These are phyloP conservation scores for Leptodirus hochenwartii DNA, from an alignment of 2,888 invertebrate genomes.

Conservation along the genomic window DNA sequence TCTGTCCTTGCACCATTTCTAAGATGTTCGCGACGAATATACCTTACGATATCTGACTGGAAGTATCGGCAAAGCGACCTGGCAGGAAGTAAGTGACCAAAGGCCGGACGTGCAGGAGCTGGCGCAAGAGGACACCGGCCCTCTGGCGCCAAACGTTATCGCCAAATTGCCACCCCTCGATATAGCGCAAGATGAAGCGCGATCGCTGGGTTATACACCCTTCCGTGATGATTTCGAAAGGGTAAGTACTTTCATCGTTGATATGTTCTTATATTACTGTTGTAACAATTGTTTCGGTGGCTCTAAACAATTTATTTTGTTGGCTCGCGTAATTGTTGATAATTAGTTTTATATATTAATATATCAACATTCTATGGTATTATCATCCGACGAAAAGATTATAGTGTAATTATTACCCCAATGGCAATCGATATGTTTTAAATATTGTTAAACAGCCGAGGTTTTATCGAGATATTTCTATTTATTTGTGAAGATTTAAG, in stretches of 20 bases:
- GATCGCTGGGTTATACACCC: constrained; percentile 84
- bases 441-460: too few relatives aligned
- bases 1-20: too few relatives aligned
- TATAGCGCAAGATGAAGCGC: constrained; percentile 66
- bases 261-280: too few relatives aligned
- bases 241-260: too few relatives aligned
- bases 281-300: too few relatives aligned
- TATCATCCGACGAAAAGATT: background rate
- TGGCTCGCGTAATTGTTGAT: too few relatives aligned
- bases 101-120: constrained; percentile 56
- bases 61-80: constrained; percentile 73
- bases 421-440: too few relatives aligned
- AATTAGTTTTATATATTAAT: too few relatives aligned
- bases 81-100: constrained; percentile 54
- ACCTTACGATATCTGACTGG: constrained; percentile 77
- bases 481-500: too few relatives aligned
- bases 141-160: constrained; percentile 54
- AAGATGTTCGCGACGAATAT: constrained; percentile 84
- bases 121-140: constrained; percentile 53
- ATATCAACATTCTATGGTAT: background rate
- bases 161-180: constrained; percentile 64
- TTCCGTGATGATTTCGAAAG: constrained; percentile 92
- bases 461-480: too few relatives aligned
- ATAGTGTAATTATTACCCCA: too few relatives aligned
- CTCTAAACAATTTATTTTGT: too few relatives aligned